Percentiles rank a stretch among this genome's conserved stretches.
These are phyloP conservation scores for Lichenostomus cassidix DNA, from an alignment of 2,113 vertebrate species.

Conservation along the genomic window DNA sequence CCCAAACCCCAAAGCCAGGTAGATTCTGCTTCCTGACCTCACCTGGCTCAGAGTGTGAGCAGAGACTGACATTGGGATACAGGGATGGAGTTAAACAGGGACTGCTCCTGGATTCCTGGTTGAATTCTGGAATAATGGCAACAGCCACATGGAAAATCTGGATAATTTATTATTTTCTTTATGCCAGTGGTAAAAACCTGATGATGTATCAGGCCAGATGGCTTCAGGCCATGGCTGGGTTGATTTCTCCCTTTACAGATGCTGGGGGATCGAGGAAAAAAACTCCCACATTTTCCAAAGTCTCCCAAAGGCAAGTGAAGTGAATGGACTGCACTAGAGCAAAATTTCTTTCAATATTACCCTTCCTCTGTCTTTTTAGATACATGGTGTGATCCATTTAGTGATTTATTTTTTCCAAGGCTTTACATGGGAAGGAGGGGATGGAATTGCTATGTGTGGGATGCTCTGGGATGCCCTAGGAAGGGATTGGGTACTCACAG, in stretches of 20 bases:
- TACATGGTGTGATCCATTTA: fast-evolving
- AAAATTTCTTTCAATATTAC: neutral
- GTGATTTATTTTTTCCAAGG: neutral
- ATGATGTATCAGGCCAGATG: neutral
- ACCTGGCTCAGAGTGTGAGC: neutral
- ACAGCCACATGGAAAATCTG: neutral
- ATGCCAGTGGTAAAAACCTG: neutral
- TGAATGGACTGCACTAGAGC: neutral
- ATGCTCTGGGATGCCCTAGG: neutral
- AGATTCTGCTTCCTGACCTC: neutral
- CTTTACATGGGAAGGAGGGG: fast-evolving
- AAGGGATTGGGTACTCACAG: neutral
- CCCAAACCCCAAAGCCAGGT: neutral
- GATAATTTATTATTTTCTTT: neutral
- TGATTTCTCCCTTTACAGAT: neutral
- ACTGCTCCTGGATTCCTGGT: neutral
- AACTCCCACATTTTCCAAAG: neutral
- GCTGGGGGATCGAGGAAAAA: neutral
- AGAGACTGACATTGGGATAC: neutral
- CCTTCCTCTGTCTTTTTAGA: neutral
- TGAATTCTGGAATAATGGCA: fast-evolving
- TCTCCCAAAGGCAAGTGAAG: neutral
- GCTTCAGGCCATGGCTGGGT: neutral
- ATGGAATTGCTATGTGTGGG: fast-evolving
- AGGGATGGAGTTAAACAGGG: neutral